phyloP scores from a whole-genome alignment of 2,113 vertebrate genomes.

The Fulica atra region DNA sequence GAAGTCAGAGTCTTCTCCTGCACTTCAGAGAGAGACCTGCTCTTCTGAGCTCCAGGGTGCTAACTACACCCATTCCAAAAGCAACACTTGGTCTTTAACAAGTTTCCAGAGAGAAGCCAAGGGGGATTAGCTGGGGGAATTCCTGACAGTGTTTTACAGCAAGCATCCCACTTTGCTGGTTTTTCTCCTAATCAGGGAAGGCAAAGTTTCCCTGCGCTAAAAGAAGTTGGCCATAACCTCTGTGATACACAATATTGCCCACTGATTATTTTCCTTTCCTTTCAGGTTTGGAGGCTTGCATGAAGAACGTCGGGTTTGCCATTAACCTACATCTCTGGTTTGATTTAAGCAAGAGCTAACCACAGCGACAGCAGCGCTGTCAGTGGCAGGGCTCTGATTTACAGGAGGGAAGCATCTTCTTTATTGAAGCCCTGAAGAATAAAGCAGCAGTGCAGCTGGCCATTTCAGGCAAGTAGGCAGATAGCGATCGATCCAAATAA shows the following conservation, averaged over 20 bases:
- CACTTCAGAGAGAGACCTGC: background rate
- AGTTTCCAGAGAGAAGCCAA: background rate
- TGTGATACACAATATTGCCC: background rate
- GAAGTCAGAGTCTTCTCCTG: background rate
- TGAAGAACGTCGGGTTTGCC: background rate
- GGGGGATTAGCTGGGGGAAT: background rate
- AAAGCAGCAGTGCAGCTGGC: background rate
- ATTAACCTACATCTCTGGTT: background rate
- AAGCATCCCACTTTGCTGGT: background rate
- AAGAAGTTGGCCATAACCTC: background rate
- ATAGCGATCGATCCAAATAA: background rate
- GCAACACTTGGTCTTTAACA: background rate
- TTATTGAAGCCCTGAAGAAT: background rate
- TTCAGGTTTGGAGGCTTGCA: background rate
- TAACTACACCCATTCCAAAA: background rate
- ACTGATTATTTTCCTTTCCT: background rate
- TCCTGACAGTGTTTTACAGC: slow-evolving; percentile 21
- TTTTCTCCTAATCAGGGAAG: background rate
- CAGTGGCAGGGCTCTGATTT: background rate
- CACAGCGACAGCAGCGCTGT: background rate
- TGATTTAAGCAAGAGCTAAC: background rate
- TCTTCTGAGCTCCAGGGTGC: background rate
- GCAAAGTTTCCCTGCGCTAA: background rate
- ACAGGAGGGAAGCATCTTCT: background rate
- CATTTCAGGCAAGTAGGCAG: background rate